phyloP scores from a whole-genome alignment of 2,888 invertebrate species.

The Fragum fragum region DNA sequence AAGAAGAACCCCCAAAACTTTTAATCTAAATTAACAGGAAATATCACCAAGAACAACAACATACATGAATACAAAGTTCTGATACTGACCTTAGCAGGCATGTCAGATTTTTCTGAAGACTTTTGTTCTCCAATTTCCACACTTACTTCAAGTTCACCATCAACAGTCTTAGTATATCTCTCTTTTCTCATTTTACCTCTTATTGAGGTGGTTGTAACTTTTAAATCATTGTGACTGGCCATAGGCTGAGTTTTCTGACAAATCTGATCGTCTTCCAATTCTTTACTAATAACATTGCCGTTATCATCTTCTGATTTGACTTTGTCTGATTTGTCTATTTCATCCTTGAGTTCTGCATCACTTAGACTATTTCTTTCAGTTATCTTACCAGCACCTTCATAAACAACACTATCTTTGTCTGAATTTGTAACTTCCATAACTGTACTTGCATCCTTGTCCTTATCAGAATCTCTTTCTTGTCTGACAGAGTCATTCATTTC shows the following conservation, averaged over 20 bases:
- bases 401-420: neutral
- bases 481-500: neutral
- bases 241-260: neutral
- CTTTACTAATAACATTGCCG: neutral
- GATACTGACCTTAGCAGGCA: constrained; percentile 5
- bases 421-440: neutral
- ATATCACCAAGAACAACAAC: neutral
- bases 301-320: neutral
- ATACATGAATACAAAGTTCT: neutral
- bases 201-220: neutral
- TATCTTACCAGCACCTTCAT: neutral
- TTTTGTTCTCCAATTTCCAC: constrained; percentile 19
- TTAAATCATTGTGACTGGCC: neutral
- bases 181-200: neutral
- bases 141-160: constrained; percentile 17
- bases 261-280: too few relatives aligned
- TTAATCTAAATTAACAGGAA: neutral
- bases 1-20: neutral
- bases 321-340: neutral
- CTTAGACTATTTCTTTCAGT: neutral
- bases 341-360: neutral
- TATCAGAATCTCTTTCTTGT: neutral
- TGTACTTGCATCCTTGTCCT: neutral
- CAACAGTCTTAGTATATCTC: neutral
- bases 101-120: constrained; percentile 14